Conservation (phyloP, 1,140 invertebrate genomes). For the Drosophila bipectinata region DNA sequence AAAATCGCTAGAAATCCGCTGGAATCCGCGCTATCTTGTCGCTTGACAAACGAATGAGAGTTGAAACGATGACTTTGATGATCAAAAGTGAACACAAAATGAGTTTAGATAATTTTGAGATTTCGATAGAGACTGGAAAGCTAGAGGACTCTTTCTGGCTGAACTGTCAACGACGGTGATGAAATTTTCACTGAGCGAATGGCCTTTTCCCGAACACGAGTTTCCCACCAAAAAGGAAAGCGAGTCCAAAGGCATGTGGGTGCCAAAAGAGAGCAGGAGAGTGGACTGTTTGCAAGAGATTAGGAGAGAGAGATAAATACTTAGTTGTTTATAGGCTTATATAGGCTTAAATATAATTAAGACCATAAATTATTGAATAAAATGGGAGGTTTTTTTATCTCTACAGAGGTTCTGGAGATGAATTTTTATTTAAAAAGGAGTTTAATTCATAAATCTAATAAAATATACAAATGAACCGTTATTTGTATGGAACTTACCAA, state of each 20-base stretch:
- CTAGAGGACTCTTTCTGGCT: conserved; percentile 50
- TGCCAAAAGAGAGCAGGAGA: conserved; percentile 7
- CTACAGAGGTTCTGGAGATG: not conserved
- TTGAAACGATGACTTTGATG: conserved; percentile 13
- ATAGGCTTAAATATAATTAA: not conserved
- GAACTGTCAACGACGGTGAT: conserved; percentile 81
- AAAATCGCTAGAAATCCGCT: conserved; percentile 17
- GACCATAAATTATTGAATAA: not conserved
- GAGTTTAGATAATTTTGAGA: conserved; percentile 45
- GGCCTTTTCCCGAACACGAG: conserved; percentile 63
- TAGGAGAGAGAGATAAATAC: conserved; percentile 11
- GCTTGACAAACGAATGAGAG: conserved; percentile 4
- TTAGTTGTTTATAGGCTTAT: not conserved
- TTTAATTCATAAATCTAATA: not conserved
- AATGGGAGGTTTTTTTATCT: not conserved
- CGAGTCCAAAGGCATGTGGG: conserved; percentile 47
- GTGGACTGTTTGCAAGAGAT: conserved; percentile 6
- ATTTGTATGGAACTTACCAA: conserved; percentile 31
- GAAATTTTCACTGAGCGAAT: conserved; percentile 81
- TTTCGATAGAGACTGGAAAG: conserved; percentile 49
- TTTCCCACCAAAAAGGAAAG: conserved; percentile 68
- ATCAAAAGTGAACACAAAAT: conserved; percentile 33
- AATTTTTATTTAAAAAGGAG: rapidly evolving
- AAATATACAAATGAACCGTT: not conserved
- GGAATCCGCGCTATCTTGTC: conserved; percentile 3